Conservation (phyloP, 2,888 invertebrate species). For the Herminia tarsipennalis region DNA sequence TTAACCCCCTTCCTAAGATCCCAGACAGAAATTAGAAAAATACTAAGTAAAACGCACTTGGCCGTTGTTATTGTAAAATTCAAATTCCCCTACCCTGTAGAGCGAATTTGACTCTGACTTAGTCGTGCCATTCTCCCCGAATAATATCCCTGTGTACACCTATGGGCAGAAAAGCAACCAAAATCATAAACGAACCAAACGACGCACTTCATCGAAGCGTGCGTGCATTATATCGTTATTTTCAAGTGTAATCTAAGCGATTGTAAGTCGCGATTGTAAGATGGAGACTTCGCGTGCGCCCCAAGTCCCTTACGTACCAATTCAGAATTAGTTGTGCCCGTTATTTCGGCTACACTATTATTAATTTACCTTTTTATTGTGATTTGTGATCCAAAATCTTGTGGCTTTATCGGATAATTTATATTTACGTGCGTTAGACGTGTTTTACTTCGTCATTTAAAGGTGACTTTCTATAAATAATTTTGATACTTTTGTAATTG, state of each 20-base stretch:
- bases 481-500: constrained; percentile 2
- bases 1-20: no score
- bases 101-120: no score
- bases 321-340: constrained; percentile 15
- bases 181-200: no score
- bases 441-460: constrained; percentile 3
- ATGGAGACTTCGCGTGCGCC: constrained; percentile 72
- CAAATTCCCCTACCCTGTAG: no score
- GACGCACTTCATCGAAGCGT: constrained; percentile 32
- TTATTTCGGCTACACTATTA: constrained; percentile 33
- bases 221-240: constrained; percentile 47
- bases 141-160: no score
- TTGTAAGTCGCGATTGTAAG: constrained; percentile 62
- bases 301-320: constrained; percentile 16
- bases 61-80: no score
- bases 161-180: no score
- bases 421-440: constrained; percentile 8
- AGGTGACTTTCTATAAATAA: not conserved
- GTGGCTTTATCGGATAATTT: constrained; percentile 20
- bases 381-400: constrained; percentile 30
- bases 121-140: no score
- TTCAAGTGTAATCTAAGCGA: constrained; percentile 65
- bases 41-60: no score
- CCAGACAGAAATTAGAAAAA: no score
- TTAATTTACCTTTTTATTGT: constrained; percentile 38